phyloP scores from a whole-genome alignment of 2,888 invertebrate species.

The Hipparchia semele region DNA sequence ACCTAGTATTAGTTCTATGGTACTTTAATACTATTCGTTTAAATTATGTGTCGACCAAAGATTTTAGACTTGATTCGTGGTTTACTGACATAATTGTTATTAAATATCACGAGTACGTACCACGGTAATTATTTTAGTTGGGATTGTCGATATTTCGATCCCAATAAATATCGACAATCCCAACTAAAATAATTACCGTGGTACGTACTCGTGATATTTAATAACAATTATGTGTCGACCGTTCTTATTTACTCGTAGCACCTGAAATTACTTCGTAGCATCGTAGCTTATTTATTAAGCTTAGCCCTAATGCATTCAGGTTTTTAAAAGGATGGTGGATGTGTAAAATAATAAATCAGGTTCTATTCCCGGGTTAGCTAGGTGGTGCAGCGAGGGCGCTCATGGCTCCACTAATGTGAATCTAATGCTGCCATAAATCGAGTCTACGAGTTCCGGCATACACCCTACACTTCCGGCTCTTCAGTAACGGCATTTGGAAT shows the following conservation, averaged over 20 bases:
- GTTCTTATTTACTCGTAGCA: not conserved
- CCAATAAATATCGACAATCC: too few species aligned
- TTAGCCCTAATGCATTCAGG: not conserved
- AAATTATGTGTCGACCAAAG: not conserved
- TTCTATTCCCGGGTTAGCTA: constrained; percentile 32
- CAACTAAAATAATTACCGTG: too few species aligned
- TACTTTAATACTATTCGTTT: not conserved
- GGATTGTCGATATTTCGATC: too few species aligned
- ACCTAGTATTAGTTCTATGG: not conserved
- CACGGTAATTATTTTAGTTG: too few species aligned
- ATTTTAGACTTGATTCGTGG: not conserved
- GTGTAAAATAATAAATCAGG: constrained; percentile 31
- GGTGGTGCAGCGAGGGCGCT: constrained; percentile 28
- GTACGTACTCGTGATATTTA: too few species aligned
- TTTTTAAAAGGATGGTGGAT: constrained; percentile 2
- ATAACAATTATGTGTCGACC: not conserved
- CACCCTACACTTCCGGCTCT: constrained; percentile 44
- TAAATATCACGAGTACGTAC: too few species aligned
- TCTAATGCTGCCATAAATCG: constrained; percentile 76
- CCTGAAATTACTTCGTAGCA: constrained; percentile 2
- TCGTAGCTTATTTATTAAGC: constrained; percentile 7
- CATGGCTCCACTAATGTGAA: constrained; percentile 51
- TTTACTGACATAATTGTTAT: too few species aligned
- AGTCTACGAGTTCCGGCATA: constrained; percentile 51
- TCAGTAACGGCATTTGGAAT: constrained; percentile 65